phyloP scores from a whole-genome alignment of 2,797 vertebrate species.

The Atherinosoma microstoma region DNA sequence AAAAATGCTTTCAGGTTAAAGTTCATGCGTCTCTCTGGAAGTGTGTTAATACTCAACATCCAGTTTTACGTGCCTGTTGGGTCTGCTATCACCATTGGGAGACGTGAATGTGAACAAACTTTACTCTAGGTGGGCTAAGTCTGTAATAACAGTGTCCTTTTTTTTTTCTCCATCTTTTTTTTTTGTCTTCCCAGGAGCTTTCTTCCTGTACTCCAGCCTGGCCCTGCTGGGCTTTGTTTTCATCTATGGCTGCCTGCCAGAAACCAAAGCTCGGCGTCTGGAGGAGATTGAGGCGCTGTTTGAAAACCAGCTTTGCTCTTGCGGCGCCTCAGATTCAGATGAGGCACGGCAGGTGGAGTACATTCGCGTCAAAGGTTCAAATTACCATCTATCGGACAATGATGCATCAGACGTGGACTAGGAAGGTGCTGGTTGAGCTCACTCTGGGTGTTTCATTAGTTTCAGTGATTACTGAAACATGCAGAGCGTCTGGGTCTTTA shows the following conservation, averaged over 20 bases:
- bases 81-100: constrained; percentile 2
- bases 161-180: not conserved
- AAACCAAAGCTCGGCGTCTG: constrained; percentile 95
- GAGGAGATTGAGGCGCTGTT: constrained; percentile 98
- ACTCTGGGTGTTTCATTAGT: constrained; percentile 18
- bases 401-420: constrained; percentile 98
- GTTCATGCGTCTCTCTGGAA: not conserved
- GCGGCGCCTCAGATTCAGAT: constrained; percentile 92
- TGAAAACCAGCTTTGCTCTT: constrained; percentile 93
- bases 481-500: constrained; percentile 24
- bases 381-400: constrained; percentile 99
- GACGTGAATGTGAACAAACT: constrained; percentile 16
- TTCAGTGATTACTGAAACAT: constrained; percentile 20
- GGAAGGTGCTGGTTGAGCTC: not conserved
- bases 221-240: constrained; percentile 91
- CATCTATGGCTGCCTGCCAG: constrained; percentile 95
- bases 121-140: constrained; percentile 8
- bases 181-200: constrained; percentile 86
- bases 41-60: not conserved
- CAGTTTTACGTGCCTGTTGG: constrained; percentile 12
- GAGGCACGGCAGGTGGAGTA: constrained; percentile 97
- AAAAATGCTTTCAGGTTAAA: constrained; percentile 13
- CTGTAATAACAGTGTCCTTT: constrained; percentile 6
- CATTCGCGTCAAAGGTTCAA: constrained; percentile 98
- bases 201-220: constrained; percentile 94